phyloP scores from a whole-genome alignment of 2,113 vertebrate genomes.

The Egretta garzetta region DNA sequence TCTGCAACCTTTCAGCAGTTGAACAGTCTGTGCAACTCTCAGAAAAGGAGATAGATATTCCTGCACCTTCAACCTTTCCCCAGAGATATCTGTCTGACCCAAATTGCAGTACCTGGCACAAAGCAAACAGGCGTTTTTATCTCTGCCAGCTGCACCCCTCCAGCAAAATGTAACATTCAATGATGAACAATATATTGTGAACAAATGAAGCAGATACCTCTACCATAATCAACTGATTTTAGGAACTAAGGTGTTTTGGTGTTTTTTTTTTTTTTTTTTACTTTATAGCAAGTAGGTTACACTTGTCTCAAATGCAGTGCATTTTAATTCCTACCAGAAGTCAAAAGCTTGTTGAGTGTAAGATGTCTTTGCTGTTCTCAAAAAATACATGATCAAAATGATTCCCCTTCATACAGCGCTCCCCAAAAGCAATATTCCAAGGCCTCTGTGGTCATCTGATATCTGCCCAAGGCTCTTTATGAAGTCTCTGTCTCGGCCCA shows the following conservation, averaged over 20 bases:
- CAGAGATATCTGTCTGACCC: background rate
- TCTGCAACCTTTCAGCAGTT: background rate
- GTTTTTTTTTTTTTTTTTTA: background rate
- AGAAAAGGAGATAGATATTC: background rate
- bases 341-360: background rate
- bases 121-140: background rate
- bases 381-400: background rate
- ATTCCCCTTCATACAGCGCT: background rate
- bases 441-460: background rate
- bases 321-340: background rate
- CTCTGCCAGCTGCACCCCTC: background rate
- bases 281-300: background rate
- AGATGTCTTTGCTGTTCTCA: background rate
- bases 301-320: background rate
- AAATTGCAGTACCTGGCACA: background rate
- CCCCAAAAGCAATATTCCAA: background rate
- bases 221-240: background rate
- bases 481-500: background rate
- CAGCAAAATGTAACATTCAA: background rate
- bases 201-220: background rate
- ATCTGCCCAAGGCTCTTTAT: background rate
- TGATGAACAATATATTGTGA: background rate
- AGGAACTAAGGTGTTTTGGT: background rate
- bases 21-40: background rate
- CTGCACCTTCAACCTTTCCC: background rate